These are phyloP conservation scores for Malurus splendens DNA, from an alignment of 2,797 vertebrate genomes.

Conservation along the genomic window DNA sequence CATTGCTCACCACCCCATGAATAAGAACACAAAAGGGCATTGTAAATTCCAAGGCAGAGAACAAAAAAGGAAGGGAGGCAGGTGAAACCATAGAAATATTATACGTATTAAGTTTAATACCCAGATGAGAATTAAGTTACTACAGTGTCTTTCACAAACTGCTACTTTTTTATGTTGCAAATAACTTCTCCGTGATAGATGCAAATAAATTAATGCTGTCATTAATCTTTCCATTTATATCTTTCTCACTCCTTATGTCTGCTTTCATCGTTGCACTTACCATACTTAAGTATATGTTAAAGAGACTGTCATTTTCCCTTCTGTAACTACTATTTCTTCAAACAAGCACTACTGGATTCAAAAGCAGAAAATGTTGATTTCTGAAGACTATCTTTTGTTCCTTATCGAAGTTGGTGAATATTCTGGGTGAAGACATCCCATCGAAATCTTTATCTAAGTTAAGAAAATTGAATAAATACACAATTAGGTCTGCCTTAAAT, in stretches of 20 bases:
- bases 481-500: not conserved
- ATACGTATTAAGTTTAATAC: slow-evolving; percentile 52
- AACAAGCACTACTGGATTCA: slow-evolving; percentile 36
- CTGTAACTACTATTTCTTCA: slow-evolving; percentile 49
- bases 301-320: slow-evolving; percentile 59
- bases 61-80: slow-evolving; percentile 54
- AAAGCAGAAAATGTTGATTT: slow-evolving; percentile 13
- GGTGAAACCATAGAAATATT: slow-evolving; percentile 48
- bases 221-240: slow-evolving; percentile 67
- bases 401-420: not conserved
- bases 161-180: slow-evolving; percentile 48
- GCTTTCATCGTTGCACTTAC: slow-evolving; percentile 60
- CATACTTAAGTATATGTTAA: slow-evolving; percentile 62
- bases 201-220: slow-evolving; percentile 65
- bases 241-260: slow-evolving; percentile 62
- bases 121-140: slow-evolving; percentile 57
- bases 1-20: slow-evolving; percentile 39
- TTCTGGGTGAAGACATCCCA: not conserved
- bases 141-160: slow-evolving; percentile 41
- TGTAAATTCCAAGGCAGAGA: slow-evolving; percentile 47
- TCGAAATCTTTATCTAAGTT: not conserved
- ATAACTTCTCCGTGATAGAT: slow-evolving; percentile 45
- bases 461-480: not conserved
- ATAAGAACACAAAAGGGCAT: slow-evolving; percentile 51
- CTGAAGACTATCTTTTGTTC: slow-evolving; percentile 21